Evolutionary conservation across 2,888 invertebrate species (phyloP).

Genomic region (Drosophila siamana): DNA sequence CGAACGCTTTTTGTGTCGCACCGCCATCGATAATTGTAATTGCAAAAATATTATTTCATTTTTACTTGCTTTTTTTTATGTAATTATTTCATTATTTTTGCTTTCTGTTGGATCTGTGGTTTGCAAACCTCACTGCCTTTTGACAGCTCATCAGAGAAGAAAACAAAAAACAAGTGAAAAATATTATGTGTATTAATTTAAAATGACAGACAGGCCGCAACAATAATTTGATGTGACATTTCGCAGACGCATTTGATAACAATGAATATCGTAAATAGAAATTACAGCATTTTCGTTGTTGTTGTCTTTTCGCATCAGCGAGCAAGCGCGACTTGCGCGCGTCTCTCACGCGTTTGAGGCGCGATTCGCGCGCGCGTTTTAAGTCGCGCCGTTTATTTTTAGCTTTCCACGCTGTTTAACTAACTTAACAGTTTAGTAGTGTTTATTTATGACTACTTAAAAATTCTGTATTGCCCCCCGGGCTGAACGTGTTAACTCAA

Average conservation of each 20-base stretch:
- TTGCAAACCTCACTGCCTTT: constrained; percentile 20
- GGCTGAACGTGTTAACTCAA: constrained; percentile 66
- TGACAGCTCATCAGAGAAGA: constrained; percentile 11
- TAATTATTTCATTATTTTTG: constrained; percentile 21
- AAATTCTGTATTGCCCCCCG: constrained; percentile 50
- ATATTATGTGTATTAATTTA: not conserved
- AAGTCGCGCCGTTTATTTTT: constrained; percentile 43
- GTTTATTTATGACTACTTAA: constrained; percentile 77
- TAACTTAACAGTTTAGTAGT: constrained; percentile 66
- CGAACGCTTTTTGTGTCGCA: constrained; percentile 14
- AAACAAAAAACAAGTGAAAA: constrained; percentile 1
- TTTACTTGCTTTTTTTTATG: constrained; percentile 4
- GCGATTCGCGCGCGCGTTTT: constrained; percentile 33
- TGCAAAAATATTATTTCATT: constrained; percentile 24
- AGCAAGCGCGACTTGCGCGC: constrained; percentile 15
- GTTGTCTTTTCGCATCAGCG: constrained; percentile 32
- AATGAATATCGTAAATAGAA: constrained; percentile 40
- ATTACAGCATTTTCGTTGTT: constrained; percentile 62
- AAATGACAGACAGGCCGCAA: constrained; percentile 30
- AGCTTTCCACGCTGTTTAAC: constrained; percentile 51
- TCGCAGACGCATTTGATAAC: constrained; percentile 31
- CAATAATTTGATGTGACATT: constrained; percentile 42
- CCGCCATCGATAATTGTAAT: constrained; percentile 5
- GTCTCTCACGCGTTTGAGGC: constrained; percentile 32
- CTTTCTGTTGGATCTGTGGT: constrained; percentile 24